Evolutionary conservation across 2,113 vertebrate species (phyloP).

Genomic region (Nothobranchius furzeri): DNA sequence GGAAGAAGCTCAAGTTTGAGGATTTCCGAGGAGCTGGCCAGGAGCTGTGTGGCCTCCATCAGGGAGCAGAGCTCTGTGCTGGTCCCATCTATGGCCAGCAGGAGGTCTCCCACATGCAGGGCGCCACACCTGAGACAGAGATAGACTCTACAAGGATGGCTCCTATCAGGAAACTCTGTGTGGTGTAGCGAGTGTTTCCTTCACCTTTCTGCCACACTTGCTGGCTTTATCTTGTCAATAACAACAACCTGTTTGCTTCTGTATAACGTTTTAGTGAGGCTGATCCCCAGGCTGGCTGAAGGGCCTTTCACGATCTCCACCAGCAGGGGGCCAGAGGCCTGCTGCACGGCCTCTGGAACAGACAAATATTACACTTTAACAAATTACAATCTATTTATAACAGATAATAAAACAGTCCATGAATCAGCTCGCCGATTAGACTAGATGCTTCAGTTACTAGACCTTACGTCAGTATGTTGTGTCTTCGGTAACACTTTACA

Average conservation of each 20-base stretch:
- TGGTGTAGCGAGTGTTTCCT: neutral
- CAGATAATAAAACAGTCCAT: neutral
- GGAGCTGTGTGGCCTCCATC: slow-evolving; percentile 91
- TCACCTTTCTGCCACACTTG: slow-evolving; percentile 95
- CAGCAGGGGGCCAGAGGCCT: slow-evolving; percentile 88
- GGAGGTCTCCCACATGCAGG: slow-evolving; percentile 87
- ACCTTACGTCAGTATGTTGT: neutral
- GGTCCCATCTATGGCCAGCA: slow-evolving; percentile 93
- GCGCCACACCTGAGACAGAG: slow-evolving; percentile 85
- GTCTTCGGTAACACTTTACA: too few species aligned
- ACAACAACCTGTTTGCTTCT: slow-evolving; percentile 91
- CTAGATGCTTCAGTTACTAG: neutral
- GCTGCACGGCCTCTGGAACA: slow-evolving; percentile 86
- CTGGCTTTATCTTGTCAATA: slow-evolving; percentile 93
- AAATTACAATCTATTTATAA: neutral
- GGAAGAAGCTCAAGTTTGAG: slow-evolving; percentile 93
- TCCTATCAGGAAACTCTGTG: slow-evolving; percentile 1
- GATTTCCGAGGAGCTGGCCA: slow-evolving; percentile 84
- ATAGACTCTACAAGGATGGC: neutral
- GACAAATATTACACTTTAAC: neutral
- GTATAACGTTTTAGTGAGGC: slow-evolving; percentile 82
- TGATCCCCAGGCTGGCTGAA: slow-evolving; percentile 87
- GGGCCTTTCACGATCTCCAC: slow-evolving; percentile 91
- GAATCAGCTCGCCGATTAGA: neutral
- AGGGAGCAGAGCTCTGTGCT: slow-evolving; percentile 93